Percentiles rank a stretch among this genome's conserved stretches.
These are phyloP conservation scores for Gobiocypris rarus DNA, from an alignment of 2,113 vertebrate genomes.

Conservation along the genomic window DNA sequence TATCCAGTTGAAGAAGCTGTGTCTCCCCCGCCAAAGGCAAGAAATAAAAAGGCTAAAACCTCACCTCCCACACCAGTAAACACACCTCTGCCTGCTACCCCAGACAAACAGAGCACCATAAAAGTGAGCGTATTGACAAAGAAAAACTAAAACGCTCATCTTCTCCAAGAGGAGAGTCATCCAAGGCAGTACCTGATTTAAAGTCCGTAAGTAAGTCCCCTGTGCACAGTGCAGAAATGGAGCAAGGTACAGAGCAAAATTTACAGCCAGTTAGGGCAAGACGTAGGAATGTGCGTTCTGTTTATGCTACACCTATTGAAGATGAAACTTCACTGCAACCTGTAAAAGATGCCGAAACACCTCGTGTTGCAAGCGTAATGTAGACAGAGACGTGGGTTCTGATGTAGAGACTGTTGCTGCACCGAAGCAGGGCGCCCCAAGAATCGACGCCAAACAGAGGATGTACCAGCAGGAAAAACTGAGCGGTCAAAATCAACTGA, in stretches of 20 bases:
- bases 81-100: conserved; percentile 50
- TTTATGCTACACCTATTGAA: conserved; percentile 91
- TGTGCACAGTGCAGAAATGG: conserved; percentile 80
- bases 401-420: conserved; percentile 72
- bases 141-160: conserved; percentile 90
- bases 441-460: conserved; percentile 83
- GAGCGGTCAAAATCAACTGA: conserved; percentile 79
- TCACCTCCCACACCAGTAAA: conserved; percentile 73
- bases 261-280: conserved; percentile 84
- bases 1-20: conserved; percentile 76
- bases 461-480: conserved; percentile 74
- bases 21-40: conserved; percentile 82
- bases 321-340: conserved; percentile 79
- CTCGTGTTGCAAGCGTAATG: conserved; percentile 81
- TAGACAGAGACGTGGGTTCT: conserved; percentile 79
- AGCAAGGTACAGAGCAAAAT: conserved; percentile 81
- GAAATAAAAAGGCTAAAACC: conserved; percentile 86
- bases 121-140: conserved; percentile 95
- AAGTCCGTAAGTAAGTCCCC: conserved; percentile 88
- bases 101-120: conserved; percentile 92
- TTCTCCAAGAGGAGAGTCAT: conserved; percentile 88
- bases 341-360: conserved; percentile 85
- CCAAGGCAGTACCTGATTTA: conserved; percentile 77
- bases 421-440: conserved; percentile 89
- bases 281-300: conserved; percentile 90